Evolutionary conservation across 2,113 vertebrate genomes (phyloP).

Genomic region (Trichechus manatus): DNA sequence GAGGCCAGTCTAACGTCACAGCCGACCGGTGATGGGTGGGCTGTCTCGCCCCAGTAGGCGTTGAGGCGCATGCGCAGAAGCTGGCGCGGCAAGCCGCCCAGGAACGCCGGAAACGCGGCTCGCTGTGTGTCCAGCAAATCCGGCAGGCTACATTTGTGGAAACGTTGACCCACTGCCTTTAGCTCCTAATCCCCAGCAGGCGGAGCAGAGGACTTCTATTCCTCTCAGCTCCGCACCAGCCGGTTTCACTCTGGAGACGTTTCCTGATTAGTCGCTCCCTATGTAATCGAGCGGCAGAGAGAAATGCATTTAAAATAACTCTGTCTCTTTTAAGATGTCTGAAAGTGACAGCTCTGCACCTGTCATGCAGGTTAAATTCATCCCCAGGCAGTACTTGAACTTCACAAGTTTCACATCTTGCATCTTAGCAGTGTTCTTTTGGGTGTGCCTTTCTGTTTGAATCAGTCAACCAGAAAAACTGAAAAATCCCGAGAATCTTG

Average conservation of each 20-base stretch:
- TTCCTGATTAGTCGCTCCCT: background rate
- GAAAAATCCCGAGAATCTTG: conserved; percentile 29
- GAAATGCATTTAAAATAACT: conserved; percentile 52
- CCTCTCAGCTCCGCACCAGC: background rate
- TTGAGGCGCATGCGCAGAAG: conserved; percentile 51
- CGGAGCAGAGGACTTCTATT: conserved; percentile 59
- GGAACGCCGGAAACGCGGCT: fast-evolving
- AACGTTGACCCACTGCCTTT: background rate
- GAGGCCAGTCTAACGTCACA: background rate
- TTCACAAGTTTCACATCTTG: conserved; percentile 34
- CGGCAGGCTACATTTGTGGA: background rate
- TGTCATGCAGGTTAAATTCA: background rate
- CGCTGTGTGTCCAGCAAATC: fast-evolving
- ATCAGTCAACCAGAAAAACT: conserved; percentile 24
- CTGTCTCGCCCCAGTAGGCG: fast-evolving
- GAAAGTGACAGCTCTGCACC: conserved; percentile 31
- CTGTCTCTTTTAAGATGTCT: background rate
- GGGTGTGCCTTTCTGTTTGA: conserved; percentile 39
- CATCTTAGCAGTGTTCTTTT: conserved; percentile 25
- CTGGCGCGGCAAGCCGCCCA: fast-evolving
- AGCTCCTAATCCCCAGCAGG: conserved; percentile 57
- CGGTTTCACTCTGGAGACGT: background rate
- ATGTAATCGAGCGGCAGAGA: background rate
- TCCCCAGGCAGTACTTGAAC: background rate
- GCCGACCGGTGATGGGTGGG: background rate